phyloP scores from a whole-genome alignment of 1,140 invertebrate genomes.

The Apis cerana region DNA sequence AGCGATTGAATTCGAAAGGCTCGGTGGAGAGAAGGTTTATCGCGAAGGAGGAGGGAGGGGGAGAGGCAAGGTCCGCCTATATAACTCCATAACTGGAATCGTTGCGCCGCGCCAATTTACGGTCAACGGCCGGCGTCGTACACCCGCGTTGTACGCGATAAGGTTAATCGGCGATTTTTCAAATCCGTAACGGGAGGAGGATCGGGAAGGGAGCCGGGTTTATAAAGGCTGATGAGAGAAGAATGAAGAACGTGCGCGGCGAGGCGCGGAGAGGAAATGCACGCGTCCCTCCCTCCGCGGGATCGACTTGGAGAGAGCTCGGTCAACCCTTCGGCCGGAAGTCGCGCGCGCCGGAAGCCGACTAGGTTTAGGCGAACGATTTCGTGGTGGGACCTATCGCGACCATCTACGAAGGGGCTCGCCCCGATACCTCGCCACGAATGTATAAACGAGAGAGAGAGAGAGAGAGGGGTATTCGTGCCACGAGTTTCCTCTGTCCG shows the following conservation, averaged over 20 bases:
- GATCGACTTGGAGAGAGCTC: slow-evolving; percentile 25
- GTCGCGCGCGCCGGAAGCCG: slow-evolving; percentile 73
- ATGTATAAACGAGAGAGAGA: slow-evolving; percentile 34
- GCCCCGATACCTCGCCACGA: slow-evolving; percentile 31
- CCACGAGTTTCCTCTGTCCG: slow-evolving; percentile 13
- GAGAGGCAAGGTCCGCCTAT: too few species aligned
- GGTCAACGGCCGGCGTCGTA: slow-evolving; percentile 36
- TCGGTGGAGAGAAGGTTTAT: slow-evolving; percentile 14
- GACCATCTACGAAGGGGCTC: slow-evolving; percentile 50
- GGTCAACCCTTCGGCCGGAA: slow-evolving; percentile 74
- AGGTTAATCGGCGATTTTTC: slow-evolving; percentile 38
- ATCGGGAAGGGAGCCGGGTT: not conserved
- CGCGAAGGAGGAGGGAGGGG: not conserved
- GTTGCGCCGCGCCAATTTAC: slow-evolving; percentile 43
- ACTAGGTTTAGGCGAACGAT: slow-evolving; percentile 73
- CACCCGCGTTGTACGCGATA: not conserved
- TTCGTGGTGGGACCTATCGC: slow-evolving; percentile 51
- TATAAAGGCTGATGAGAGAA: slow-evolving; percentile 26
- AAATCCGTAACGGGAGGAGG: not conserved
- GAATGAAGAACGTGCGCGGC: not conserved
- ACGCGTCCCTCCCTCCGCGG: not conserved
- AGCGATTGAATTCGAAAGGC: slow-evolving; percentile 1
- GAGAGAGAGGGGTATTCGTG: not conserved
- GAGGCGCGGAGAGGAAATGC: not conserved
- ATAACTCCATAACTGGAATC: slow-evolving; percentile 26